phyloP scores from a whole-genome alignment of 92 coral and sea anemone species.

The Zoanthus sociatus region DNA sequence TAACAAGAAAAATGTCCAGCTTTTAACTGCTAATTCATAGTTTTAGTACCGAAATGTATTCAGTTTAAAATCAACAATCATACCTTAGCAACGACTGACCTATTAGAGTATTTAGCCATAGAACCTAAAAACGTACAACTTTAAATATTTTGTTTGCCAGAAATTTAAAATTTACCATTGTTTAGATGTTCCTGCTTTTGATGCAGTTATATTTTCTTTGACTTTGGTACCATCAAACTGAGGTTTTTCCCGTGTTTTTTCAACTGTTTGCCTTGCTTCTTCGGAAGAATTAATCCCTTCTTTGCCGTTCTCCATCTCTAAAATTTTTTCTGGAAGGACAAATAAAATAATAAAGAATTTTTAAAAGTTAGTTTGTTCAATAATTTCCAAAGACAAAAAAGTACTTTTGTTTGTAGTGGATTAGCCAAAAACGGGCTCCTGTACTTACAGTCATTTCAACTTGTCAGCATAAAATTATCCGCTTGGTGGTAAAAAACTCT shows the following conservation, averaged over 20 bases:
- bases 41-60: too few relatives aligned
- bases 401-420: not conserved
- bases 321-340: constrained; percentile 3
- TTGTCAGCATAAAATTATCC: not conserved
- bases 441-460: constrained; percentile 49
- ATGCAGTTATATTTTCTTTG: constrained; percentile 16
- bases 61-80: too few relatives aligned
- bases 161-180: constrained; percentile 22
- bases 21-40: too few relatives aligned
- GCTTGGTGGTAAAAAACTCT: not conserved
- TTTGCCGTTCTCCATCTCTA: not conserved
- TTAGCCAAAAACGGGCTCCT: not conserved
- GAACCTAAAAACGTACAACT: not conserved
- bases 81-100: too few relatives aligned
- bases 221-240: constrained; percentile 10
- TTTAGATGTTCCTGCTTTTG: constrained; percentile 19
- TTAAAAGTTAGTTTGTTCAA: not conserved
- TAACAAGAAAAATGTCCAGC: too few relatives aligned
- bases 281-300: not conserved
- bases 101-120: not conserved
- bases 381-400: not conserved
- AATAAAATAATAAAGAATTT: not conserved
- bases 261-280: not conserved
- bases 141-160: not conserved
- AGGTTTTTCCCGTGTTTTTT: constrained; percentile 13